Evolutionary conservation across 2,113 vertebrate species (phyloP).

Genomic region (Coptodon rendalli): DNA sequence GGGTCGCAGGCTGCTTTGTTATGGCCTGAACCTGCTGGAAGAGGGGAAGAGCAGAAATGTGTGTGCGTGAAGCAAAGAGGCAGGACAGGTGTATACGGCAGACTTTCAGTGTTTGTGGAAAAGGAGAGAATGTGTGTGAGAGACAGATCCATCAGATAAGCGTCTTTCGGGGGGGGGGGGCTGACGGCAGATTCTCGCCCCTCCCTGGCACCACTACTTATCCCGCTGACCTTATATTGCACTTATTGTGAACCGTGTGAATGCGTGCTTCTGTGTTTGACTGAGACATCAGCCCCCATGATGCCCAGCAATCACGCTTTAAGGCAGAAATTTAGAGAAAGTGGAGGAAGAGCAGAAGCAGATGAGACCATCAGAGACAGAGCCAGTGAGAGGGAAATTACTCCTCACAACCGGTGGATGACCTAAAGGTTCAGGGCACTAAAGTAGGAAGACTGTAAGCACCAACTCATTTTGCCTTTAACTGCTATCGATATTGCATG

Average conservation of each 20-base stretch:
- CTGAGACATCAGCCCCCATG: neutral
- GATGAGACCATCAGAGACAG: neutral
- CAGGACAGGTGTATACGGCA: neutral
- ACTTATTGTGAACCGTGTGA: neutral
- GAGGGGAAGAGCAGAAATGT: neutral
- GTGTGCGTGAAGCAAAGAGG: neutral
- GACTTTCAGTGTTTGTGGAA: neutral
- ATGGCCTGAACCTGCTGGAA: neutral
- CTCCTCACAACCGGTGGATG: neutral
- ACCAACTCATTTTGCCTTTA: neutral
- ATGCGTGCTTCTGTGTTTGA: neutral
- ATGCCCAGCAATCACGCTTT: neutral
- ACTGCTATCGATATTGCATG: neutral
- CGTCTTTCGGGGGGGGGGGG: neutral
- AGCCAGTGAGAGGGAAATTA: neutral
- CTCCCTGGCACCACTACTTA: conserved; percentile 25
- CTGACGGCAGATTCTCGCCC: neutral
- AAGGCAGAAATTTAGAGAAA: neutral
- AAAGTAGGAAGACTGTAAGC: neutral
- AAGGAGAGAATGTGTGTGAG: neutral
- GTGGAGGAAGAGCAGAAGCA: neutral
- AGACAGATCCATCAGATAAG: conserved; percentile 32
- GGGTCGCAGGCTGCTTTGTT: neutral
- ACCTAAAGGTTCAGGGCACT: neutral
- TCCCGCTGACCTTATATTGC: conserved; percentile 34